Percentiles rank a stretch among this genome's conserved stretches.
These are phyloP conservation scores for Harpalus rubripes DNA, from an alignment of 2,888 invertebrate genomes.

Conservation along the genomic window DNA sequence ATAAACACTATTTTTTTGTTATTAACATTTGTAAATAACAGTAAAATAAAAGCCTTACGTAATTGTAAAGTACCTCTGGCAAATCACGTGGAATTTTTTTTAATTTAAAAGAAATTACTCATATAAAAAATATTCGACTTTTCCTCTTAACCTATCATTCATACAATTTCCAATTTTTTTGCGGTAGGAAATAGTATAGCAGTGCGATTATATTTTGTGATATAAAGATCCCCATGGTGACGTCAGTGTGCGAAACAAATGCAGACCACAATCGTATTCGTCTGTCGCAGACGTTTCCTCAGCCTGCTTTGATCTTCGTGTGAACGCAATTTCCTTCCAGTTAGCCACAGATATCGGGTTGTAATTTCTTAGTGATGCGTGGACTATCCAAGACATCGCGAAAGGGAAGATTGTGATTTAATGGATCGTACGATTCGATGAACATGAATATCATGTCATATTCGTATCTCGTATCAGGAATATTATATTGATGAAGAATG, in stretches of 20 bases:
- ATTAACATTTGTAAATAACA: background rate
- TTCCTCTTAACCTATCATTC: slow-evolving; percentile 1
- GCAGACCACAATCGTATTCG: slow-evolving; percentile 54
- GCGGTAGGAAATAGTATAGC: slow-evolving; percentile 3
- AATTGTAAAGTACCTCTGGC: background rate
- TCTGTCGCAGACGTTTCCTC: slow-evolving; percentile 21
- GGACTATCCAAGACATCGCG: background rate
- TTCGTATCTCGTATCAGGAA: too few relatives aligned
- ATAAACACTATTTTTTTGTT: background rate
- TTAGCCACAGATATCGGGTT: slow-evolving; percentile 55
- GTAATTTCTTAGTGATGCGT: slow-evolving; percentile 46
- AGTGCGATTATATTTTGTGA: slow-evolving; percentile 16
- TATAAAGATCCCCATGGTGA: slow-evolving; percentile 23
- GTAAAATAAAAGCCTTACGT: background rate
- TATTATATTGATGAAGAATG: too few relatives aligned
- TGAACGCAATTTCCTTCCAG: slow-evolving; percentile 60
- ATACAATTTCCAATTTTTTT: background rate
- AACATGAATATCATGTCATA: background rate
- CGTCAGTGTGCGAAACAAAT: slow-evolving; percentile 39
- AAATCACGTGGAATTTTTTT: slow-evolving; percentile 1
- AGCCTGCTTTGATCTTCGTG: slow-evolving; percentile 63
- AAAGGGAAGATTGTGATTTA: background rate
- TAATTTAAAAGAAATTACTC: slow-evolving; percentile 3
- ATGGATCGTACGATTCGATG: background rate
- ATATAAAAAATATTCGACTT: background rate